A percentile compares a stretch with the other conserved stretches of the same genome.
Conservation (phyloP, 1,140 invertebrate species). For the Ostrea denselamellosa region DNA sequence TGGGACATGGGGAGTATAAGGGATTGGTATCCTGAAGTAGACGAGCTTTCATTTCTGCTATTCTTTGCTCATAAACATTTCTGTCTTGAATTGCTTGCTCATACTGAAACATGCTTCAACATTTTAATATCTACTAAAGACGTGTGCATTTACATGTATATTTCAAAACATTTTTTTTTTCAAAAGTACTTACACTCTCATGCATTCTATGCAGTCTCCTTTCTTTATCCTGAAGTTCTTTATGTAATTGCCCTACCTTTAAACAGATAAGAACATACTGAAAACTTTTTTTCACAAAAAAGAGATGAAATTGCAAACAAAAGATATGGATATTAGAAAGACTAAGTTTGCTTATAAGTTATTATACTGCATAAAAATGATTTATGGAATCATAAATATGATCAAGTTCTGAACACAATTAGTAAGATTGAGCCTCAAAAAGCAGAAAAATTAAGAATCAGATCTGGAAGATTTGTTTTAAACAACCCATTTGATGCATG, state of each 20-base stretch:
- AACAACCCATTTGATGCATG: no score
- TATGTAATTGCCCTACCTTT: background rate
- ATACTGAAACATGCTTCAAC: background rate
- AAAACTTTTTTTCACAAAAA: background rate
- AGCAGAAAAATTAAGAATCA: no score
- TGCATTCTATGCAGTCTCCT: background rate
- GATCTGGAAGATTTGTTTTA: no score
- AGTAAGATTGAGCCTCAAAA: no score
- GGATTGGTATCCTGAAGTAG: background rate
- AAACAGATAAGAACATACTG: background rate
- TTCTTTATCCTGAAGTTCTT: background rate
- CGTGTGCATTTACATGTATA: background rate
- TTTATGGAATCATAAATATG: no score
- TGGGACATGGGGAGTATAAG: background rate
- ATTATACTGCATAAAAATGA: no score
- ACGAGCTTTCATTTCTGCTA: slow-evolving; percentile 20
- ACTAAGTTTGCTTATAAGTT: no score
- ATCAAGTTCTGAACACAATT: no score
- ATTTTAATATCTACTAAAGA: background rate
- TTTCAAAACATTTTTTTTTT: background rate
- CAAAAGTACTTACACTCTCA: background rate
- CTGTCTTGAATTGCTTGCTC: slow-evolving; percentile 4
- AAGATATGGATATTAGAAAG: background rate
- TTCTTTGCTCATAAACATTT: slow-evolving; percentile 18
- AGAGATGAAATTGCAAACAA: background rate